These are phyloP conservation scores for Typhlomys cinereus DNA, from an alignment of 2,113 vertebrate species.

Conservation along the genomic window DNA sequence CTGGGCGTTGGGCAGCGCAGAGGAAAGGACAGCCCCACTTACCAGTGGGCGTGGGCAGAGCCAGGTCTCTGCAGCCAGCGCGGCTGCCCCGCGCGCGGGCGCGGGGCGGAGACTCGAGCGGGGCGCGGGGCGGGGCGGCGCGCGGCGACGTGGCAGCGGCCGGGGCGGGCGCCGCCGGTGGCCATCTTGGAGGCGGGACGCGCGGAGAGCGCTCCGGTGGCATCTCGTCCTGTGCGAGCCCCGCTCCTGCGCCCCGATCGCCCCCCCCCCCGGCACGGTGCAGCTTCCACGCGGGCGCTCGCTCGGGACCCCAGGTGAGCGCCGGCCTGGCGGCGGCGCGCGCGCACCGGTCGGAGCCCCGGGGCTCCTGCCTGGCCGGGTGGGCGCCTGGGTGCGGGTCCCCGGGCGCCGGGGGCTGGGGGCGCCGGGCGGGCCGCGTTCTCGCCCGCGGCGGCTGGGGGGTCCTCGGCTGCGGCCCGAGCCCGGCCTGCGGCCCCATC, in stretches of 20 bases:
- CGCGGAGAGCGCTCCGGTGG: not conserved
- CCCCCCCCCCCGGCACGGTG: too few species aligned
- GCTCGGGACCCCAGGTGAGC: slow-evolving; percentile 59
- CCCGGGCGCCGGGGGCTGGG: not conserved
- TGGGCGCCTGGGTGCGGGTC: not conserved
- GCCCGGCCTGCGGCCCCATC: not conserved
- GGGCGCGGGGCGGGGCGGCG: not conserved
- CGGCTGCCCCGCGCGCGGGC: too few species aligned
- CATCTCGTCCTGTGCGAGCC: not conserved
- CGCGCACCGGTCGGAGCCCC: not conserved
- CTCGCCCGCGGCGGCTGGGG: too few species aligned
- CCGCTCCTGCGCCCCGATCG: too few species aligned
- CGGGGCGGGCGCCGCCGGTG: not conserved
- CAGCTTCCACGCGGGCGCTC: not conserved
- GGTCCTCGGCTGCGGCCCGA: not conserved
- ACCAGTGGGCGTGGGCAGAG: not conserved
- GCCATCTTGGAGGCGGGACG: not conserved
- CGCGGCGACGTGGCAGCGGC: not conserved
- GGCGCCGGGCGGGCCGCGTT: too few species aligned
- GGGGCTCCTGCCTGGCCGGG: not conserved
- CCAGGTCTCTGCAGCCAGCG: too few species aligned
- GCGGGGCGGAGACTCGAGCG: too few species aligned
- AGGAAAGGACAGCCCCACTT: not conserved
- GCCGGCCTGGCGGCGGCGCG: not conserved
- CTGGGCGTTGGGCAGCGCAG: not conserved